Evolutionary conservation across 2,797 vertebrate genomes (phyloP), one percentile per base, ranked within the genome.

Genomic region (Luscinia megarhynchos): DNA sequence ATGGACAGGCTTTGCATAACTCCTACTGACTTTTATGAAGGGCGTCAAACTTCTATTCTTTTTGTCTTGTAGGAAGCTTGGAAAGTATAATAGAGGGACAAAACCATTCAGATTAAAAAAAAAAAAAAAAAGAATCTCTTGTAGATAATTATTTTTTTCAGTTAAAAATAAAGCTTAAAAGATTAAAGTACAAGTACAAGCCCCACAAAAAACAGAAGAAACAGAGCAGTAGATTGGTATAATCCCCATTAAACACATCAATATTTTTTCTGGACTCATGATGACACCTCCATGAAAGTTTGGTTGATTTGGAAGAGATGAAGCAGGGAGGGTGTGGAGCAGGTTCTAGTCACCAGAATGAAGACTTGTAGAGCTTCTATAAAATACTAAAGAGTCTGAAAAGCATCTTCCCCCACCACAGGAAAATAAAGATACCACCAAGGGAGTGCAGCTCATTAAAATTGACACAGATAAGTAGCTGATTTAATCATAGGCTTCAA

Each of bases 1-100:
- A 87, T 87, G 38, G 54, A 41, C 62, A 45, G 38, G 59, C 12
- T 87, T 59, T 92, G 55, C 26, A 29, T 64, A 66, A 68, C 66
- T 94, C n/a, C 30, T n/a, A 2, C 27, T 92, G 67, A 75, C 63
- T 93, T 95, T 88, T 87, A 73, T 58, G 51, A 95, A 96, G 69
- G 80, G 22, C 21, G 11, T 86, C 69, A 27, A 4, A 29, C 21
- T 77, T 76, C 24, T 40, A n/a, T 1, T 23, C 38, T 73, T 80
- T 63, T 74, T 82, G 36, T 73, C 40, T 30, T n/a, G 23, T 17
- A 6, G 7, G 30, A 72, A 67, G 34, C 15, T 91, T 6, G 4
- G 15, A 45, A 79, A 82, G 1, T 27, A 57, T 38, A 77, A 92
- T 13, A 14, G 12, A 91, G 27, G 15, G 18, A 38, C 4, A 54